Evolutionary conservation across 1,140 invertebrate species (phyloP), one percentile per base, ranked within the genome.

Genomic region (Sycophila sp.): DNA sequence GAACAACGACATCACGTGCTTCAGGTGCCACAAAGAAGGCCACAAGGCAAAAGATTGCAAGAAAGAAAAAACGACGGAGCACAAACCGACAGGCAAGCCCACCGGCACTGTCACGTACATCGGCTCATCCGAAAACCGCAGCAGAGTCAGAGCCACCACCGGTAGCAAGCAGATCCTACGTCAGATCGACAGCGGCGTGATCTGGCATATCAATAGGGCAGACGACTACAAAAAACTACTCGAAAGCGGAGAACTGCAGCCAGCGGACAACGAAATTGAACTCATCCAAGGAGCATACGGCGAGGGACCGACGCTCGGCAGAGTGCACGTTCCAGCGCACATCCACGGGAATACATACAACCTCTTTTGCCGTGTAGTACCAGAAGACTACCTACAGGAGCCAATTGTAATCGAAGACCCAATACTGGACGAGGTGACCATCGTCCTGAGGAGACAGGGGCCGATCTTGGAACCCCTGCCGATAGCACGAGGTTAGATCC

Each of bases 371-470:
- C 4, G n/a, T 8, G 49, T 51, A 22, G 22, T 26, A 0, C 7
- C 49, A 10, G 19, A 24, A 1, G 5, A 28, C 8, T 5, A 6
- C 8, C 5, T 24, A 24, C 49, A 5, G 15, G 49, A 5, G 8
- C n/a, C n/a, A n/a, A 40, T 73, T 22, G 24, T 74, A 0, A 47
- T 77, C 10, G 72, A 73, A 0, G 65, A 72, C n/a, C 73, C 73
- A n/a, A 7, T 77, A 0, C 15, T 77, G 1, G 70, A 75, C 34
- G 28, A 69, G 7, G 73, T 63, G 0, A 67, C 69, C 0, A 45
- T 72, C 0, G n/a, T 17, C 4, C 11, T 73, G 11, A 36, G n/a
- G 4, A 69, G 56, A 30, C 10, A 66, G n/a, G 36, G 34, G 0
- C 22, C 68, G 0, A 32, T 34, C 2, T 47, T 72, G 0, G 34